Evolutionary conservation across 2,113 vertebrate species (phyloP).

Genomic region (Pterocles gutturalis): DNA sequence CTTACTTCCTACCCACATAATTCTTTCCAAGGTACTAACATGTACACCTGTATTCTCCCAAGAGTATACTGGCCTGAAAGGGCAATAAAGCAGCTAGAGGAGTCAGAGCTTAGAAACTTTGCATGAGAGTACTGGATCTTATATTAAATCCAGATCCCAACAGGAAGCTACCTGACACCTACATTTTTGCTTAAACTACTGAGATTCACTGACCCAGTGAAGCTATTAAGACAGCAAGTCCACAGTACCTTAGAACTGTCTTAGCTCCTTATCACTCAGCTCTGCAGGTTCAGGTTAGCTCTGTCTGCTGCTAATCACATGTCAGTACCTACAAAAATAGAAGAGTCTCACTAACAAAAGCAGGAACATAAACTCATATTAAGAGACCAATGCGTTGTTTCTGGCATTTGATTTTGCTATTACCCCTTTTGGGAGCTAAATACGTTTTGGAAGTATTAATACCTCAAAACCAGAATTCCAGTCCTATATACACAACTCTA

Average conservation of each 20-base stretch:
- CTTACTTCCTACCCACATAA: not conserved
- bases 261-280: not conserved
- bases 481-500: not conserved
- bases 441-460: not conserved
- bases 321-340: conserved; percentile 33
- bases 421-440: not conserved
- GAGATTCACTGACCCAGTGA: not conserved
- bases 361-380: not conserved
- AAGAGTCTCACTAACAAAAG: conserved; percentile 1
- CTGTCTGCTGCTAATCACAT: not conserved
- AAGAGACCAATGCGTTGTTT: not conserved
- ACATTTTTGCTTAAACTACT: not conserved
- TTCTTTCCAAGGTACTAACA: not conserved
- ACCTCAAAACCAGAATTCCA: not conserved
- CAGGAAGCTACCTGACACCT: not conserved
- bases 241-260: not conserved
- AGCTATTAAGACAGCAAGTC: not conserved
- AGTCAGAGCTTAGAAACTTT: not conserved
- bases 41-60: not conserved
- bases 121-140: not conserved
- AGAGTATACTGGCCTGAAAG: not conserved
- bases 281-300: not conserved
- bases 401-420: not conserved
- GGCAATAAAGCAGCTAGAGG: not conserved
- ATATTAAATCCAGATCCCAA: not conserved